Conservation (phyloP, 2,797 vertebrate genomes). For the Mus spretus region DNA sequence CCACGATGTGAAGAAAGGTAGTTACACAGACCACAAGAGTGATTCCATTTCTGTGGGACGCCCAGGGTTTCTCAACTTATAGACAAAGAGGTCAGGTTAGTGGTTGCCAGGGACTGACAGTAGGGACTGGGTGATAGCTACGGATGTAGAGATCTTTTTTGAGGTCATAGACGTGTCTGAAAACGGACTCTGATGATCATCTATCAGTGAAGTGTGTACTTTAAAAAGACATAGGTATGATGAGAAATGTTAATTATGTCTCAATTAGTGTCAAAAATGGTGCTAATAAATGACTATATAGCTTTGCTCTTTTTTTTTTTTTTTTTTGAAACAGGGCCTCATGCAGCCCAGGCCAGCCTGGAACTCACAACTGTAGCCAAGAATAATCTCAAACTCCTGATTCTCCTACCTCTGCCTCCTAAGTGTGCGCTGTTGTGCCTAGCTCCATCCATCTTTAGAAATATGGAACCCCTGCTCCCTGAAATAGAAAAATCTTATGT, state of each 20-base stretch:
- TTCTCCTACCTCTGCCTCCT: background rate
- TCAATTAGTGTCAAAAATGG: conserved; percentile 1
- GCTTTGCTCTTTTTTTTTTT: background rate
- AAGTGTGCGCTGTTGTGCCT: background rate
- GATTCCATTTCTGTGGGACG: background rate
- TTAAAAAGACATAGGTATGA: background rate
- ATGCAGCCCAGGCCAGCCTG: background rate
- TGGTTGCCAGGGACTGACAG: background rate
- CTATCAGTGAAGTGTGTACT: background rate
- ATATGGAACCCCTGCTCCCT: background rate
- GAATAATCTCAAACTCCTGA: background rate
- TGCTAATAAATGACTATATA: background rate
- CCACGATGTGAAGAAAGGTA: background rate
- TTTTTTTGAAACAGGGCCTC: background rate
- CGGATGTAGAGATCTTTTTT: background rate
- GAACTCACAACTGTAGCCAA: background rate
- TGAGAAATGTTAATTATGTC: conserved; percentile 35
- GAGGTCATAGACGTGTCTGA: conserved; percentile 30
- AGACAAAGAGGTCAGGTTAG: background rate
- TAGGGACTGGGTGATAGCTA: background rate
- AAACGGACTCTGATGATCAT: background rate
- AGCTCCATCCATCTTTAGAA: background rate
- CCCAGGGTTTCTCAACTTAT: background rate
- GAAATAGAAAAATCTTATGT: conserved; percentile 42
- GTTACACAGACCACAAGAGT: background rate